Evolutionary conservation across 2,113 vertebrate genomes (phyloP).

Genomic region (Urocynchramus pylzowi): DNA sequence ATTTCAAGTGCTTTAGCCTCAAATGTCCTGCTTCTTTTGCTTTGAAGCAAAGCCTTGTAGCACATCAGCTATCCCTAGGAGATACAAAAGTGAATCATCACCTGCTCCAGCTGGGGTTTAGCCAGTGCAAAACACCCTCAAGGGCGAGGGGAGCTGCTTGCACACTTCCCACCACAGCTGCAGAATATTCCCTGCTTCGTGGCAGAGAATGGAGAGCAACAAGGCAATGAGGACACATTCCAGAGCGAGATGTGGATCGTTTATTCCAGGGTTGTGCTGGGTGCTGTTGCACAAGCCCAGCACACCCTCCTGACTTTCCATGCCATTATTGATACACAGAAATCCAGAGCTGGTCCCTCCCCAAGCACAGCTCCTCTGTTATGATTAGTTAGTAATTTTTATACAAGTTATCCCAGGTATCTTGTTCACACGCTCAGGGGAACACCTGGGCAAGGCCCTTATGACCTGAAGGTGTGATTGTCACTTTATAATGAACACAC

Average conservation of each 20-base stretch:
- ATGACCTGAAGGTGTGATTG: background rate
- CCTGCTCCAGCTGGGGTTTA: background rate
- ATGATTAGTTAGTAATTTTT: too few relatives aligned
- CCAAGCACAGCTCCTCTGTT: background rate
- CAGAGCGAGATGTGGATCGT: background rate
- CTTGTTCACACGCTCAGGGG: too few relatives aligned
- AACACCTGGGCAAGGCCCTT: background rate
- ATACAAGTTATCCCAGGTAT: background rate
- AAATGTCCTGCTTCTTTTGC: background rate
- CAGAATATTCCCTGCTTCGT: fast-evolving
- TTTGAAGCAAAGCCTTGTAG: background rate
- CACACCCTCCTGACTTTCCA: background rate
- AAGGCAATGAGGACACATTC: fast-evolving
- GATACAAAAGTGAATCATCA: too few relatives aligned
- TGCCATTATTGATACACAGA: background rate
- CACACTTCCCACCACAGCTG: background rate
- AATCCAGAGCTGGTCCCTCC: background rate
- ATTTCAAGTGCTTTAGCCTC: background rate
- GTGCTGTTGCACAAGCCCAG: background rate
- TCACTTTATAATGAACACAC: background rate
- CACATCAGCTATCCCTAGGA: too few relatives aligned
- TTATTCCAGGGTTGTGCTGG: background rate
- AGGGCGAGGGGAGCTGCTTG: background rate
- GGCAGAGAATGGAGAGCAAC: background rate
- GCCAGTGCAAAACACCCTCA: background rate